Percentiles rank a stretch among this genome's conserved stretches.
Evolutionary conservation across 2,797 vertebrate species (phyloP).

Genomic region (Gila robusta): DNA sequence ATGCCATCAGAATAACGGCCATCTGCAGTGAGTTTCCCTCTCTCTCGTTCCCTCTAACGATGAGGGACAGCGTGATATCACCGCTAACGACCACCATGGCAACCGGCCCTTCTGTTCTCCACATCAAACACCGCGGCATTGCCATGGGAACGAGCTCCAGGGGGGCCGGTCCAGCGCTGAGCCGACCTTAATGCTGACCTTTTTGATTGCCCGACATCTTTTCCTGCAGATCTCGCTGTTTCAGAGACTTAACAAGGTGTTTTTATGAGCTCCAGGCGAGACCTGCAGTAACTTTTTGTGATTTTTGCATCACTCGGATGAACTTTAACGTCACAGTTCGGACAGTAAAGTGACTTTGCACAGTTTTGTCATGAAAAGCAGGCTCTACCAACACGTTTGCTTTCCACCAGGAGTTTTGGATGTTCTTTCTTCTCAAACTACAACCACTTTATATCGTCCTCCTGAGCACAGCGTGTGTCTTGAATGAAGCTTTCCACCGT

Average conservation of each 20-base stretch:
- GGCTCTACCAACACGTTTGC: not conserved
- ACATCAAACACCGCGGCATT: slow-evolving; percentile 52
- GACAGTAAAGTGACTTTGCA: not conserved
- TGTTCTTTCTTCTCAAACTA: not conserved
- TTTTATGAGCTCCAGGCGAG: slow-evolving; percentile 31
- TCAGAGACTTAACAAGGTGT: slow-evolving; percentile 39
- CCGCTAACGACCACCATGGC: slow-evolving; percentile 59
- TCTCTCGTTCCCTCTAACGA: slow-evolving; percentile 29
- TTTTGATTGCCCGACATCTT: slow-evolving; percentile 37
- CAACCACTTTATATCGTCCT: slow-evolving; percentile 9
- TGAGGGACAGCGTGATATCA: slow-evolving; percentile 46
- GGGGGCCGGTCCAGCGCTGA: slow-evolving; percentile 24
- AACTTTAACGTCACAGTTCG: not conserved
- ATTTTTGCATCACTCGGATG: not conserved
- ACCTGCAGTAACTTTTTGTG: not conserved
- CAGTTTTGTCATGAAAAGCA: not conserved
- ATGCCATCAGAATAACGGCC: slow-evolving; percentile 35
- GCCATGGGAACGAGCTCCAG: slow-evolving; percentile 61
- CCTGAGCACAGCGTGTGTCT: slow-evolving; percentile 11
- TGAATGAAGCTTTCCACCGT: slow-evolving; percentile 22
- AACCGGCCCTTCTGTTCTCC: slow-evolving; percentile 57
- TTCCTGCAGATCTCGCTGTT: not conserved
- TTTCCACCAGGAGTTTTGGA: not conserved
- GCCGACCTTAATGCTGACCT: slow-evolving; percentile 50
- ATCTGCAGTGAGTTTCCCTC: slow-evolving; percentile 32